phyloP scores from a whole-genome alignment of 2,113 vertebrate species.

The Semicossyphus pulcher region DNA sequence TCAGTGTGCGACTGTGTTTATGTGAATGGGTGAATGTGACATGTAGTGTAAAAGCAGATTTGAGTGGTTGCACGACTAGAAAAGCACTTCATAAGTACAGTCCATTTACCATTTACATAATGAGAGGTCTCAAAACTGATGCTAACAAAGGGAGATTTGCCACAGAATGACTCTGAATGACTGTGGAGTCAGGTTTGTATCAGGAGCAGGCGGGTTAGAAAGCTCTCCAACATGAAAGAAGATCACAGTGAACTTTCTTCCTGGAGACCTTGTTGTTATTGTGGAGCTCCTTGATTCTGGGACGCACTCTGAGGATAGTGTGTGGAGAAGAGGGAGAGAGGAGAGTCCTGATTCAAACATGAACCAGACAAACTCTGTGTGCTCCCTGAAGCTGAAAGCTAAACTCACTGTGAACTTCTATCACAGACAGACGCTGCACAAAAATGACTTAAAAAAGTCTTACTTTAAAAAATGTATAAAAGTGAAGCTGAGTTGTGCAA shows the following conservation, averaged over 20 bases:
- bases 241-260: conserved; percentile 64
- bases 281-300: conserved; percentile 45
- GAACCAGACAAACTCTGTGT: conserved; percentile 53
- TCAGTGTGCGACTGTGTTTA: too few relatives aligned
- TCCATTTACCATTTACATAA: too few relatives aligned
- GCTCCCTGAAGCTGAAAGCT: conserved; percentile 33
- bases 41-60: too few relatives aligned
- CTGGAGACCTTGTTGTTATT: conserved; percentile 52
- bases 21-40: too few relatives aligned
- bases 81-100: too few relatives aligned
- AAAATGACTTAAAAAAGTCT: too few relatives aligned
- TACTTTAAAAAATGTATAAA: background rate
- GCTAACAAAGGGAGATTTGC: too few relatives aligned
- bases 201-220: conserved; percentile 6
- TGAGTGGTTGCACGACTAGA: too few relatives aligned
- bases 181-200: background rate
- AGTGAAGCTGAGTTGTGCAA: background rate
- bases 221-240: conserved; percentile 31
- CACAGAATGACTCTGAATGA: too few relatives aligned
- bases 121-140: too few relatives aligned
- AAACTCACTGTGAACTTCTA: conserved; percentile 13
- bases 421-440: background rate
- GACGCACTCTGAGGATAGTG: conserved; percentile 34
- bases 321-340: conserved; percentile 19
- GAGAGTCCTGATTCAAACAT: conserved; percentile 43